These are phyloP conservation scores for Lycodopsis pacificus DNA, from an alignment of 2,797 vertebrate genomes.

Conservation along the genomic window DNA sequence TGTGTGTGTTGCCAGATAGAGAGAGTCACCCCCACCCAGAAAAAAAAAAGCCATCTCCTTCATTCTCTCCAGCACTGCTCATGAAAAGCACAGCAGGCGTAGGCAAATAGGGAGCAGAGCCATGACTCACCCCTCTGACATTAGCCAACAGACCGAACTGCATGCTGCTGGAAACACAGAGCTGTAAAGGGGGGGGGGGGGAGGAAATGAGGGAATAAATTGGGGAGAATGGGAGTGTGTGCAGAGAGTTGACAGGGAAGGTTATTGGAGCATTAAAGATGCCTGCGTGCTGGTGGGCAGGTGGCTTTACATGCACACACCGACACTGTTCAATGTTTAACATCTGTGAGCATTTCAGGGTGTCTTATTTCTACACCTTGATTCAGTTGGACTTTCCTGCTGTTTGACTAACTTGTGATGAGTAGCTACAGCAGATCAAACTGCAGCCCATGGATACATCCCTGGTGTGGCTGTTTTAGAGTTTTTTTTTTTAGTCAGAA, in stretches of 20 bases:
- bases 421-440: not conserved
- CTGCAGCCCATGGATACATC: not conserved
- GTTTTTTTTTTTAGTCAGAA: conserved; percentile 35
- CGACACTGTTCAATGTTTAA: conserved; percentile 10
- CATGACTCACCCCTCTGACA: conserved; percentile 76
- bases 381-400: conserved; percentile 7
- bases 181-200: conserved; percentile 53
- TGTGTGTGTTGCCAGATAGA: conserved; percentile 56
- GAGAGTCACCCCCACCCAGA: conserved; percentile 60
- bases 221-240: conserved; percentile 35
- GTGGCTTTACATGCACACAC: not conserved
- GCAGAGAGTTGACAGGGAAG: conserved; percentile 30
- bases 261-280: conserved; percentile 39
- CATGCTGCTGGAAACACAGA: conserved; percentile 52
- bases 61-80: conserved; percentile 53
- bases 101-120: conserved; percentile 68
- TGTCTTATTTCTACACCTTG: not conserved
- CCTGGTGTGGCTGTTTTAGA: conserved; percentile 11
- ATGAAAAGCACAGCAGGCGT: conserved; percentile 73
- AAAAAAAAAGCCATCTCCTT: conserved; percentile 53
- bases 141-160: conserved; percentile 57
- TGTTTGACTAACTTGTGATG: conserved; percentile 6
- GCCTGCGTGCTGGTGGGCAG: not conserved
- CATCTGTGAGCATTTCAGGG: conserved; percentile 5
- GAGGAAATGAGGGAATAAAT: conserved; percentile 51